Evolutionary conservation across 2,113 vertebrate species (phyloP).

Genomic region (Marmota flaviventris): DNA sequence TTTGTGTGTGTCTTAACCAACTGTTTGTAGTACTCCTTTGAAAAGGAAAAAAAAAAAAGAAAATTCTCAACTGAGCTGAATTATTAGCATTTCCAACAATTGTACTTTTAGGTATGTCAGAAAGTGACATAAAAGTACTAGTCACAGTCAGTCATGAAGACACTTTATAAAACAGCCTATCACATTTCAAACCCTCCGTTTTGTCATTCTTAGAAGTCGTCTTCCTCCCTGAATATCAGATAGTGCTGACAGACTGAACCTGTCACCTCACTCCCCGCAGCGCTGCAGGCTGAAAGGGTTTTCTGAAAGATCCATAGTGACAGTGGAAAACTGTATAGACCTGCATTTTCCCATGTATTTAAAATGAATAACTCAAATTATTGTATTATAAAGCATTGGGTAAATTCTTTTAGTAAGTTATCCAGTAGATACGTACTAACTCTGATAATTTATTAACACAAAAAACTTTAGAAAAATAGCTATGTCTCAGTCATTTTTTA

Average conservation of each 20-base stretch:
- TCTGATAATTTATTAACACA: neutral
- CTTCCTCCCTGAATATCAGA: neutral
- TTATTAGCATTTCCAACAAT: slow-evolving; percentile 54
- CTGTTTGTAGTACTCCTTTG: neutral
- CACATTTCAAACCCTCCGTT: neutral
- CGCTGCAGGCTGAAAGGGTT: neutral
- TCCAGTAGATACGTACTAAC: neutral
- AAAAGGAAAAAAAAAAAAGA: neutral
- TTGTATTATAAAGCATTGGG: neutral
- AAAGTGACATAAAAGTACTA: slow-evolving; percentile 62
- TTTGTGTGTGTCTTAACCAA: neutral
- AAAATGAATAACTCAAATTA: neutral
- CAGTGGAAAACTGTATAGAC: neutral
- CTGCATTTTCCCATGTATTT: neutral
- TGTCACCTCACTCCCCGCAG: neutral
- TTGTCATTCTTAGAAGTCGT: slow-evolving; percentile 61
- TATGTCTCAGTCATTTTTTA: neutral
- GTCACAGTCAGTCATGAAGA: slow-evolving; percentile 22
- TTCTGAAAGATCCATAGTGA: neutral
- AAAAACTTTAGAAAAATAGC: neutral
- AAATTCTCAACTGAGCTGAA: neutral
- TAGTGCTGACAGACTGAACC: neutral
- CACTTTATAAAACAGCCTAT: slow-evolving; percentile 34
- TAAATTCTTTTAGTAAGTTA: neutral
- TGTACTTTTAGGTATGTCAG: slow-evolving; percentile 60